phyloP scores from a whole-genome alignment of 1,140 invertebrate genomes.

The Hylaeus volcanicus region DNA sequence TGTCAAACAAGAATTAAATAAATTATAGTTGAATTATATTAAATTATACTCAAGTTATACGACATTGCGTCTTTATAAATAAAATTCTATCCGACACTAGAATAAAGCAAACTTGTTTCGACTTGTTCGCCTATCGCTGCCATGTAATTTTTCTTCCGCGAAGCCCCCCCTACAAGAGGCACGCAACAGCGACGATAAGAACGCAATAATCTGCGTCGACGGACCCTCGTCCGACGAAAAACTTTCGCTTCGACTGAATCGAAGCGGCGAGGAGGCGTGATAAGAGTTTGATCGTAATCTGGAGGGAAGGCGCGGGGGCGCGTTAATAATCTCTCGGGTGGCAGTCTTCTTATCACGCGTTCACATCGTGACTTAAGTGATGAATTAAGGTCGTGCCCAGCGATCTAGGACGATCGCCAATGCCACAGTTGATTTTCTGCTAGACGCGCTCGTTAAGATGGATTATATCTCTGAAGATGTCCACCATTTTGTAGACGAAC shows the following conservation, averaged over 20 bases:
- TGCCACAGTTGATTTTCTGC: slow-evolving; percentile 30
- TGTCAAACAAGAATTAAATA: too few species aligned
- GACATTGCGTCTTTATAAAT: too few species aligned
- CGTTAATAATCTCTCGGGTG: slow-evolving; percentile 45
- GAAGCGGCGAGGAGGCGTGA: neutral
- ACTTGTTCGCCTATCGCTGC: neutral
- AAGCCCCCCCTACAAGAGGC: too few species aligned
- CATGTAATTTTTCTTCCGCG: neutral
- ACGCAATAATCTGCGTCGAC: neutral
- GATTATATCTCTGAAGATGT: slow-evolving; percentile 46
- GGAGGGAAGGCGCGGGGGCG: neutral
- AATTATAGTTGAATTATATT: too few species aligned
- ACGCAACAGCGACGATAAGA: neutral
- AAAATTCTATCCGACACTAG: too few species aligned
- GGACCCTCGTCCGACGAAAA: neutral
- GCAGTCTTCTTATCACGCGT: slow-evolving; percentile 45
- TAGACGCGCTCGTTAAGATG: slow-evolving; percentile 42
- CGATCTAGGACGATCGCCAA: slow-evolving; percentile 56
- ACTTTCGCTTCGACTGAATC: neutral
- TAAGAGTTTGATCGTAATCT: slow-evolving; percentile 12
- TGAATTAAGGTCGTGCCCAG: slow-evolving; percentile 49
- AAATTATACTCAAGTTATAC: too few species aligned
- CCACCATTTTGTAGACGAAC: neutral
- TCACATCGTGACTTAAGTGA: slow-evolving; percentile 51
- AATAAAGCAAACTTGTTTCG: neutral